Conservation (phyloP, 2,113 vertebrate genomes). For the Bubalus kerabau region DNA sequence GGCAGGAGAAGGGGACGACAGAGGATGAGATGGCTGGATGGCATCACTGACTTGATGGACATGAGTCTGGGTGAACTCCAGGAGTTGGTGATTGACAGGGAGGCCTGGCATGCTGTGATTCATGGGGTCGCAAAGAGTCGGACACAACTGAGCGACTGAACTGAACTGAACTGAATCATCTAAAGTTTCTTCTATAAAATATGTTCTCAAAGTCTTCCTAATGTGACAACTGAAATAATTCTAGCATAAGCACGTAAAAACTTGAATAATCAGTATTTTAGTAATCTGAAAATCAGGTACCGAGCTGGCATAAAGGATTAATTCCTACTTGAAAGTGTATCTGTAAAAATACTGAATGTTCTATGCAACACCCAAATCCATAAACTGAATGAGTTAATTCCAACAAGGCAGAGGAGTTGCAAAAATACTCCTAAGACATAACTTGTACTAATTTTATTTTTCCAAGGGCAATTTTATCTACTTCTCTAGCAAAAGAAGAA, state of each 20-base stretch:
- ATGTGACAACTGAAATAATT: neutral
- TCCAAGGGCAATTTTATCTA: neutral
- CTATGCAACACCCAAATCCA: neutral
- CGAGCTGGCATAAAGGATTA: neutral
- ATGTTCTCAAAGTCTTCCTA: neutral
- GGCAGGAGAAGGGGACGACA: no score
- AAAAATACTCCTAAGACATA: neutral
- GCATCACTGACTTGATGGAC: no score
- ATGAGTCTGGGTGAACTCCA: no score
- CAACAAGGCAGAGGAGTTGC: neutral
- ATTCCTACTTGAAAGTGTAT: neutral
- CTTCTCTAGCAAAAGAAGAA: neutral
- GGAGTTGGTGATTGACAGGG: no score
- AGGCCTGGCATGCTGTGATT: no score
- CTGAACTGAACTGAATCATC: neutral
- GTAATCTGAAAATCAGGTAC: neutral
- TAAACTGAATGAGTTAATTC: neutral
- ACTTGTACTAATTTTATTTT: neutral
- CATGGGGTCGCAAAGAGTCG: no score
- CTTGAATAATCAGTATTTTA: neutral
- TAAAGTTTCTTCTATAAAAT: neutral
- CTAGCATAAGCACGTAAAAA: neutral
- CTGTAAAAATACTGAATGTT: neutral
- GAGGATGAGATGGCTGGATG: no score
- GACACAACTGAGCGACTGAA: no score